Evolutionary conservation across 2,888 invertebrate genomes (phyloP).

Genomic region (Meta bourneti): DNA sequence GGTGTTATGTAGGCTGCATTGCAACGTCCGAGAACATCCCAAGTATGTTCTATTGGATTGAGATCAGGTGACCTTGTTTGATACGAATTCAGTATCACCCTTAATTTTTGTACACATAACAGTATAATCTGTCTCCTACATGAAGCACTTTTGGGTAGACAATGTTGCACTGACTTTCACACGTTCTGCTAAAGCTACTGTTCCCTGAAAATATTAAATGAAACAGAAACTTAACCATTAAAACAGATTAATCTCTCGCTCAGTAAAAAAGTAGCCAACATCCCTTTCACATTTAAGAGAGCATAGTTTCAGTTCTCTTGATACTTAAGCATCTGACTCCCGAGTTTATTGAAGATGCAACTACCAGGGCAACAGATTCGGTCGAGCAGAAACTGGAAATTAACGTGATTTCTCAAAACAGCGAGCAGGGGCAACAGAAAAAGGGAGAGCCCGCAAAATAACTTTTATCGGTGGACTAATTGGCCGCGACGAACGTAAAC

Average conservation of each 20-base stretch:
- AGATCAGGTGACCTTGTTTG: too few relatives aligned
- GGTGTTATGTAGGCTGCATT: too few relatives aligned
- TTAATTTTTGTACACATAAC: too few relatives aligned
- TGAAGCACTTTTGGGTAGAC: too few relatives aligned
- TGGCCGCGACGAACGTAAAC: background rate
- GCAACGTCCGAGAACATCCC: too few relatives aligned
- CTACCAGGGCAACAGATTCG: background rate
- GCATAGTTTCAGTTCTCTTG: background rate
- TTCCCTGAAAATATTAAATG: background rate
- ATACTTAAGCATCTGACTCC: background rate
- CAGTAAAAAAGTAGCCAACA: background rate
- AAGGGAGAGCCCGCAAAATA: background rate
- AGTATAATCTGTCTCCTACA: too few relatives aligned
- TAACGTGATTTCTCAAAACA: background rate
- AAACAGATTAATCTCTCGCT: background rate
- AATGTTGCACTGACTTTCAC: too few relatives aligned
- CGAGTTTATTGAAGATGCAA: background rate
- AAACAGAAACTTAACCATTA: background rate
- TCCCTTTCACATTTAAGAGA: background rate
- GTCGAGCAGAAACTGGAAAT: background rate
- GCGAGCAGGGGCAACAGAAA: background rate
- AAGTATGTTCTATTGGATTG: too few relatives aligned
- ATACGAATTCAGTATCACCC: too few relatives aligned
- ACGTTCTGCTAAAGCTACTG: too few relatives aligned
- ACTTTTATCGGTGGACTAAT: conserved; percentile 14